Evolutionary conservation across 2,797 vertebrate genomes (phyloP), one percentile per base, ranked within the genome.

Genomic region (Rhinichthys osculus): DNA sequence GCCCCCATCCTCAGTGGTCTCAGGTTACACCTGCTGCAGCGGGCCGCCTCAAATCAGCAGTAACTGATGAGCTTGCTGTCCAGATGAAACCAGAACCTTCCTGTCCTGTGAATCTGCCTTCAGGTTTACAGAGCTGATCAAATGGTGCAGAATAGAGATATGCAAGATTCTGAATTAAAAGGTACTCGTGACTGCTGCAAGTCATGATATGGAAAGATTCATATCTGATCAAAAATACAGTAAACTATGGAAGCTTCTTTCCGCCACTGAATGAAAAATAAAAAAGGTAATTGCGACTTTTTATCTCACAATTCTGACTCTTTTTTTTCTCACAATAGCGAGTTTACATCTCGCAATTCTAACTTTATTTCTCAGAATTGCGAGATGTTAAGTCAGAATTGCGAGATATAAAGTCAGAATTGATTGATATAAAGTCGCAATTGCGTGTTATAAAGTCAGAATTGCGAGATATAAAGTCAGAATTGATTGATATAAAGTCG

Each of bases 61-160:
- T 87, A 92, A 93, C 87, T 91, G 93, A 93, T 95, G 93, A 95
- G 94, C 91, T 93, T 92, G 93, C 92, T 89, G 81, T 91, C 85
- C 86, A 87, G 87, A 88, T 93, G 94, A 90, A 94, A 96, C 92
- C 89, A 87, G 91, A 89, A 94, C 89, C 91, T 88, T 88, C 89
- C n/a, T 38, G 86, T 73, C 35, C 47, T 74, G 40, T 78, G n/a
- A n/a, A 59, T 79, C 42, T 62, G 78, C 7, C 42, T 30, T 35
- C 50, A 76, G 72, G 30, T 35, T 70, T 57, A 71, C 14, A 44
- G 33, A 62, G 70, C 38, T 80, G 33, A 83, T 80, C 76, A 50
- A 30, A 50, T 72, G 67, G 40, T 40, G 70, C 72, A 73, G 87
- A 90, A 92, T 54, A 90, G 84, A 89, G 84, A 88, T 84, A 67